These are phyloP conservation scores for Cavia porcellus DNA, from an alignment of 2,113 vertebrate species.

Conservation along the genomic window DNA sequence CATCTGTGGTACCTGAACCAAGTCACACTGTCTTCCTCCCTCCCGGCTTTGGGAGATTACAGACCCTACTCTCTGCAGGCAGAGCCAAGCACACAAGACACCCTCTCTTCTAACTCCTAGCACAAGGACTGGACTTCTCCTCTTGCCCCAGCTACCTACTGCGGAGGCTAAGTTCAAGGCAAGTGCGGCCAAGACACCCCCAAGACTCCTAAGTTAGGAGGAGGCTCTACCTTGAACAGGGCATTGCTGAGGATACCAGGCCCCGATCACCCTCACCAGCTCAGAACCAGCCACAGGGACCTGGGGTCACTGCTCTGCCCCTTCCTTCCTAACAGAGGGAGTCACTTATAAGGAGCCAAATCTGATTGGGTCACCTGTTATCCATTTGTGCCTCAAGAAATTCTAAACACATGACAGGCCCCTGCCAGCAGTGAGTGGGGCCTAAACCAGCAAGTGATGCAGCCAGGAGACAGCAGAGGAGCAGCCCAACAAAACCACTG, in stretches of 20 bases:
- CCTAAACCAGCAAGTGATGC: neutral
- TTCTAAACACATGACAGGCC: neutral
- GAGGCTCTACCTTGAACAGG: neutral
- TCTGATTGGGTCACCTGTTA: neutral
- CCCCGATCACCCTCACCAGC: neutral
- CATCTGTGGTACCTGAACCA: neutral
- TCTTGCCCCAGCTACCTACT: neutral
- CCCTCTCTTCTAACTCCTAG: neutral
- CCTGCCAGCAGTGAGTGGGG: neutral
- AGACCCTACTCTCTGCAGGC: neutral
- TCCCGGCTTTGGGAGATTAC: neutral
- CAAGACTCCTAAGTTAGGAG: neutral
- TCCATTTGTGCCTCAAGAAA: neutral
- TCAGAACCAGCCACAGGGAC: neutral
- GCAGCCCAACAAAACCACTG: neutral
- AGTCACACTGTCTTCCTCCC: no score
- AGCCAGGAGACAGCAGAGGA: neutral
- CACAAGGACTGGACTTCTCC: neutral
- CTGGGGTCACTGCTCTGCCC: fast-evolving
- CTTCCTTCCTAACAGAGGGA: neutral
- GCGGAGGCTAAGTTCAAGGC: neutral
- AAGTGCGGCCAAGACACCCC: neutral
- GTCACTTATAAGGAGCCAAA: neutral
- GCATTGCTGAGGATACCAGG: neutral
- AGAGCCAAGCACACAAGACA: neutral